phyloP scores from a whole-genome alignment of 2,888 invertebrate species.

The Itoplectis maculator region DNA sequence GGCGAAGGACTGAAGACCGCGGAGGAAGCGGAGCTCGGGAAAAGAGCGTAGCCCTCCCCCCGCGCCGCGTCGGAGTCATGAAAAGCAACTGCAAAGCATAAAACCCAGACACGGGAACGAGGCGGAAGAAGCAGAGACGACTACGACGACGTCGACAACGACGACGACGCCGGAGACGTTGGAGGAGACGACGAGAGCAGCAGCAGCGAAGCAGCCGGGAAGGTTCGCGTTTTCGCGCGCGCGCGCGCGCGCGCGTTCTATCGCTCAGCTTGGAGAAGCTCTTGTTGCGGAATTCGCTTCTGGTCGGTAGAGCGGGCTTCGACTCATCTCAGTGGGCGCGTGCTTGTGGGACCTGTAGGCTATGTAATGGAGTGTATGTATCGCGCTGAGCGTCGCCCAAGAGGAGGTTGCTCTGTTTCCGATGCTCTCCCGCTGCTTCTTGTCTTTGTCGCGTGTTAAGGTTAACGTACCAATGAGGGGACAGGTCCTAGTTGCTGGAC shows the following conservation, averaged over 20 bases:
- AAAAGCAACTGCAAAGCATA: constrained; percentile 66
- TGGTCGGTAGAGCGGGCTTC: neutral
- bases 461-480: no score
- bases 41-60: constrained; percentile 43
- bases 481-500: no score
- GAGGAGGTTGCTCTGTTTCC: neutral
- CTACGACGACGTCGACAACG: neutral
- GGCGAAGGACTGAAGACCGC: neutral
- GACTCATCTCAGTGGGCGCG: neutral
- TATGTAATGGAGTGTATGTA: constrained; percentile 31
- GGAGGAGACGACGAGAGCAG: neutral
- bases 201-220: neutral
- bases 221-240: constrained; percentile 11
- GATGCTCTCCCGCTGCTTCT: constrained; percentile 24
- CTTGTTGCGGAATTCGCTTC: neutral
- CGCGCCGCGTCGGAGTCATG: constrained; percentile 66
- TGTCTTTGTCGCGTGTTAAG: constrained; percentile 5
- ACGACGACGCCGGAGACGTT: neutral
- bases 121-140: constrained; percentile 12
- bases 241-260: no score
- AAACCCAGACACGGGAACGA: constrained; percentile 51
- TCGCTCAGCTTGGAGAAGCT: neutral
- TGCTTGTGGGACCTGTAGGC: constrained; percentile 38
- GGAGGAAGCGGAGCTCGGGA: neutral
- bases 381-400: no score